phyloP scores from a whole-genome alignment of 1,140 invertebrate species.

The Ruditapes philippinarum region DNA sequence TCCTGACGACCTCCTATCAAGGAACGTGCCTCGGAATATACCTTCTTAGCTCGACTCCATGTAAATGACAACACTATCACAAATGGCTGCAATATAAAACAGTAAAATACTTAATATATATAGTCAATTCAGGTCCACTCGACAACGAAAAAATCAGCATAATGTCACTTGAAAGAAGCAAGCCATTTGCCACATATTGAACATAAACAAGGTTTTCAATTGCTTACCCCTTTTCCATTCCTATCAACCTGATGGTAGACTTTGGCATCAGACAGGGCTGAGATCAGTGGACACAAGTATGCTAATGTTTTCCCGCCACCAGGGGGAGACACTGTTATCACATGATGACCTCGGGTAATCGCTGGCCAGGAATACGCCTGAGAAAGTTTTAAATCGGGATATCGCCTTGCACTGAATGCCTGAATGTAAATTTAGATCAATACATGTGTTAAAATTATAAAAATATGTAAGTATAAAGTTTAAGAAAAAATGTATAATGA shows the following conservation, averaged over 20 bases:
- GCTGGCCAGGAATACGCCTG: conserved; percentile 80
- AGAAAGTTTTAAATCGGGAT: conserved; percentile 65
- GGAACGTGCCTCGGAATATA: conserved; percentile 60
- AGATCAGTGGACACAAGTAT: conserved; percentile 77
- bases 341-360: conserved; percentile 73
- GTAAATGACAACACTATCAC: conserved; percentile 79
- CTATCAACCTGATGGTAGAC: conserved; percentile 74
- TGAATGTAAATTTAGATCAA: too few relatives aligned
- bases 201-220: too few relatives aligned
- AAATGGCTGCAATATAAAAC: conserved; percentile 75
- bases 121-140: too few relatives aligned
- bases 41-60: conserved; percentile 76
- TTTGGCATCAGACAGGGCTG: conserved; percentile 64
- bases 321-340: conserved; percentile 79
- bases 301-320: conserved; percentile 78
- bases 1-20: conserved; percentile 41
- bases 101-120: too few relatives aligned
- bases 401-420: conserved; percentile 39
- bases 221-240: conserved; percentile 80
- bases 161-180: not conserved
- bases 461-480: too few relatives aligned
- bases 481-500: too few relatives aligned
- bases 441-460: too few relatives aligned
- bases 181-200: too few relatives aligned
- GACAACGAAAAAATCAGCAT: too few relatives aligned